A percentile compares a stretch with the other conserved stretches of the same genome.
Conservation (phyloP, 2,113 vertebrate genomes). For the Nesospiza acunhae region DNA sequence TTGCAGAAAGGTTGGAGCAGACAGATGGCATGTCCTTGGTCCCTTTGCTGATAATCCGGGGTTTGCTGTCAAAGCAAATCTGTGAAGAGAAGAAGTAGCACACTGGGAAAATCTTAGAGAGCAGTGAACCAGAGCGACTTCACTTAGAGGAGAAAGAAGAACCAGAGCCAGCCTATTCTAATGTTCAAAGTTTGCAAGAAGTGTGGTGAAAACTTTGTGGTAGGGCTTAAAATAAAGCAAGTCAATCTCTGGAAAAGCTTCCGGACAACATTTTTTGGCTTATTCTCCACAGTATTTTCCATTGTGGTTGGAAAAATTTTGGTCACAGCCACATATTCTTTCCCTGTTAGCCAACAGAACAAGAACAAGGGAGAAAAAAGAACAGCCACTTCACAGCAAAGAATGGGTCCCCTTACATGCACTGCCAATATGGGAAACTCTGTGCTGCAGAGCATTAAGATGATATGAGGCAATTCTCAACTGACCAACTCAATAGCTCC, state of each 20-base stretch:
- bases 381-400: background rate
- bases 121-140: slow-evolving; percentile 17
- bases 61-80: slow-evolving; percentile 93
- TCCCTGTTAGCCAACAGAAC: background rate
- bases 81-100: slow-evolving; percentile 64
- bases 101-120: slow-evolving; percentile 46
- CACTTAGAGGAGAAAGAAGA: background rate
- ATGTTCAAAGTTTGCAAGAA: slow-evolving; percentile 21
- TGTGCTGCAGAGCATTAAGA: background rate
- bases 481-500: background rate
- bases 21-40: slow-evolving; percentile 80
- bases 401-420: background rate
- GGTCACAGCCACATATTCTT: slow-evolving; percentile 30
- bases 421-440: background rate
- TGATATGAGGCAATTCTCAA: background rate
- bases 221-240: slow-evolving; percentile 45
- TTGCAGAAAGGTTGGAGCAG: slow-evolving; percentile 85
- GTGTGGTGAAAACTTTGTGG: slow-evolving; percentile 28
- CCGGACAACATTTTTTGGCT: background rate
- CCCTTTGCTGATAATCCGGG: slow-evolving; percentile 91
- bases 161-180: slow-evolving; percentile 26
- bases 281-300: slow-evolving; percentile 29
- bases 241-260: slow-evolving; percentile 3
- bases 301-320: slow-evolving; percentile 50
- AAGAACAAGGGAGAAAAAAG: slow-evolving; percentile 14